These are phyloP conservation scores for Drosophila tropicalis DNA, from an alignment of 1,140 invertebrate genomes.

Conservation along the genomic window DNA sequence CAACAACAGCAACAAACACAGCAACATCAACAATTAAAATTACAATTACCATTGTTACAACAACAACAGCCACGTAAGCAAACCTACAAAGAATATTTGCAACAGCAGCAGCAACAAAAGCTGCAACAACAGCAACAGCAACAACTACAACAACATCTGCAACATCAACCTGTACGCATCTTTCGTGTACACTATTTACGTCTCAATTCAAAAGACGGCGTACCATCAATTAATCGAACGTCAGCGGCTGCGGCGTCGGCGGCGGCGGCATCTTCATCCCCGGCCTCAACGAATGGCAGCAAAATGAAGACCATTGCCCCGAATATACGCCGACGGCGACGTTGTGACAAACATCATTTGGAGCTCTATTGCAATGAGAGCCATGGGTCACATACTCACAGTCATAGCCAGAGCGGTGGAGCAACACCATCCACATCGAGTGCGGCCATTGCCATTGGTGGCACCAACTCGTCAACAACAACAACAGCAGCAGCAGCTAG, in stretches of 20 bases:
- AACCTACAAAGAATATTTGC: constrained; percentile 68
- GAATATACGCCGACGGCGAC: constrained; percentile 85
- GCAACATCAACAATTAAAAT: constrained; percentile 38
- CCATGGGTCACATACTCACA: constrained; percentile 1
- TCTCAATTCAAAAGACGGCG: constrained; percentile 76
- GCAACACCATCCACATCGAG: constrained; percentile 22
- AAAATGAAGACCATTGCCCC: constrained; percentile 88
- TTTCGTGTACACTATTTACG: constrained; percentile 78
- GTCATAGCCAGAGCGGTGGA: constrained; percentile 4
- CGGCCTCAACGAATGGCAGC: constrained; percentile 47
- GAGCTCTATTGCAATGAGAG: constrained; percentile 84
- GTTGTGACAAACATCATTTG: constrained; percentile 86
- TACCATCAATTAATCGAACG: constrained; percentile 42
- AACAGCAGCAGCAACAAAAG: constrained; percentile 68
- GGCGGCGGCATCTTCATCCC: constrained; percentile 16
- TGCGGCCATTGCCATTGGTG: background rate
- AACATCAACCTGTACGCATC: constrained; percentile 65
- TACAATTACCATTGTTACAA: constrained; percentile 40
- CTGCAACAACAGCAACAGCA: constrained; percentile 53
- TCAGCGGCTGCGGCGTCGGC: constrained; percentile 19
- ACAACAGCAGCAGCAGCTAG: constrained; percentile 4
- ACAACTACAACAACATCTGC: constrained; percentile 45
- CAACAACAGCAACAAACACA: constrained; percentile 47
- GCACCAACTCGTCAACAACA: background rate
- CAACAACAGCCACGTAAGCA: constrained; percentile 60